These are phyloP conservation scores for Pterostichus niger DNA, from an alignment of 2,888 invertebrate genomes.

Conservation along the genomic window DNA sequence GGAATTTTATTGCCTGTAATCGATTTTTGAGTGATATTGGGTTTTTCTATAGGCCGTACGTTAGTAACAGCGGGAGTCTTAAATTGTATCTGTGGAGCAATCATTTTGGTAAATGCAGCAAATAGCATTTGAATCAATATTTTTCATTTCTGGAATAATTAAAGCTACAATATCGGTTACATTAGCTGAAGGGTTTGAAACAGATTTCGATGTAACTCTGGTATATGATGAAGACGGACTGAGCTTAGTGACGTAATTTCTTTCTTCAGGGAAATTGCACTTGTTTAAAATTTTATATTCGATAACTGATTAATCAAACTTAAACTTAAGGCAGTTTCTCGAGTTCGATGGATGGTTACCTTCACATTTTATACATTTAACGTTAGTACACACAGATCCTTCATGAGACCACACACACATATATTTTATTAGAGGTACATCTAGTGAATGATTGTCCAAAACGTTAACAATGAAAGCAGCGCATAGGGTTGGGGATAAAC, in stretches of 20 bases:
- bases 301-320: not conserved
- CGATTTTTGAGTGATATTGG: not conserved
- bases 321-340: constrained; percentile 1
- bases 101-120: not conserved
- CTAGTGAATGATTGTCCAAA: not conserved
- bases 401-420: not conserved
- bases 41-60: not conserved
- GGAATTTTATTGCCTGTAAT: too few relatives aligned
- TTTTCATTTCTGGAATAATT: not conserved
- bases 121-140: not conserved
- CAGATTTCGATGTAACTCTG: too few relatives aligned
- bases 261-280: not conserved
- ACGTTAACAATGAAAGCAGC: not conserved
- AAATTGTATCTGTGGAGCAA: not conserved
- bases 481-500: not conserved
- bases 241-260: not conserved
- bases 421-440: not conserved
- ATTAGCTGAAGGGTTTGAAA: too few relatives aligned
- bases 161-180: not conserved
- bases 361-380: too few relatives aligned
- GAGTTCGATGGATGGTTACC: not conserved
- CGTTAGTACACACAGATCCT: too few relatives aligned
- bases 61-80: not conserved
- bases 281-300: constrained; percentile 2
- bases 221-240: not conserved